These are phyloP conservation scores for Horisme vitalbata DNA, from an alignment of 2,888 invertebrate species.

Conservation along the genomic window DNA sequence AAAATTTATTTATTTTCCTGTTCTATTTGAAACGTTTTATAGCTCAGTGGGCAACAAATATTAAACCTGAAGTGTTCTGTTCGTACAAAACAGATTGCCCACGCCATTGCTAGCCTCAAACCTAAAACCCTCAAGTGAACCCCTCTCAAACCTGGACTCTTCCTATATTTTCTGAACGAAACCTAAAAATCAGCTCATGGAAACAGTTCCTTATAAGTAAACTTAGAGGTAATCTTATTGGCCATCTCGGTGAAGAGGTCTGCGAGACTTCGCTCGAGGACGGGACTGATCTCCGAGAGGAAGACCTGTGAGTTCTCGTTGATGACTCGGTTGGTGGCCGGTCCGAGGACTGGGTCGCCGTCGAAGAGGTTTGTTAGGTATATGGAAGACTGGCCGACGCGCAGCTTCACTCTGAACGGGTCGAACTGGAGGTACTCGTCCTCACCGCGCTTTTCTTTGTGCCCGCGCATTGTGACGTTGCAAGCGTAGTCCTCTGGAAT, in stretches of 20 bases:
- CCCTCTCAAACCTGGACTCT: too few species aligned
- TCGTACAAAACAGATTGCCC: too few species aligned
- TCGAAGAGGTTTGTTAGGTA: constrained; percentile 86
- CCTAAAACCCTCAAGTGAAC: too few species aligned
- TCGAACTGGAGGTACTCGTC: constrained; percentile 84
- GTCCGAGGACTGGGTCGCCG: constrained; percentile 85
- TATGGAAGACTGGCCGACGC: constrained; percentile 83
- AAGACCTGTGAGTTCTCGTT: constrained; percentile 87
- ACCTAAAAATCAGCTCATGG: constrained; percentile 58
- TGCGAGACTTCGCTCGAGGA: constrained; percentile 84
- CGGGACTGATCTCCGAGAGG: constrained; percentile 86
- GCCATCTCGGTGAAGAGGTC: constrained; percentile 87
- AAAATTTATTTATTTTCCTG: too few species aligned
- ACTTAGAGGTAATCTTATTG: constrained; percentile 86
- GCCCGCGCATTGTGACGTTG: constrained; percentile 85
- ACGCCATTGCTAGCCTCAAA: too few species aligned
- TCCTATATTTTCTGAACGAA: too few species aligned
- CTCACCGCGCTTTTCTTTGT: constrained; percentile 80
- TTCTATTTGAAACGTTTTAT: too few species aligned
- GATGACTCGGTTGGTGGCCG: constrained; percentile 86
- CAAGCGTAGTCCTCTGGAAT: constrained; percentile 84
- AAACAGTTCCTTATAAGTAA: constrained; percentile 87
- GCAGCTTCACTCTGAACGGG: constrained; percentile 84
- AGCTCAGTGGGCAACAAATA: too few species aligned
- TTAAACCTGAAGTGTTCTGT: too few species aligned